Conservation (phyloP, 1,140 invertebrate genomes). For the Centruroides sculpturatus region DNA sequence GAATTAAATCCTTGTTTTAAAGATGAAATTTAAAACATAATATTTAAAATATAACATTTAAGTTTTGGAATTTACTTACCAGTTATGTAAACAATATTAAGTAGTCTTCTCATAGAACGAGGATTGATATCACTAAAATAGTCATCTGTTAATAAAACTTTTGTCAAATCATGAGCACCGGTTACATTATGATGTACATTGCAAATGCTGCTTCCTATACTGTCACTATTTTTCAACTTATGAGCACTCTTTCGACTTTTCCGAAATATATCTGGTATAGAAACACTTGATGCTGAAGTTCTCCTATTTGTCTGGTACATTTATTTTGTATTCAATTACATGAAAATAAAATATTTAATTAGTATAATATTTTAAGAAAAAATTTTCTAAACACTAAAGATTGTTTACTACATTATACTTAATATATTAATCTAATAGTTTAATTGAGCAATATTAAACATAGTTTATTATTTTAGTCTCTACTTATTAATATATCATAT, state of each 20-base stretch:
- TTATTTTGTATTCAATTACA: too few relatives aligned
- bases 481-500: too few relatives aligned
- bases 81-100: conserved; percentile 95
- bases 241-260: conserved; percentile 15
- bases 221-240: conserved; percentile 46
- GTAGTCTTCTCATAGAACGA: conserved; percentile 81
- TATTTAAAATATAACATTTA: too few relatives aligned
- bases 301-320: conserved; percentile 36
- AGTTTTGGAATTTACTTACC: conserved; percentile 35
- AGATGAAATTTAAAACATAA: too few relatives aligned
- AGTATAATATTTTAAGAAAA: too few relatives aligned
- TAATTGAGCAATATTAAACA: too few relatives aligned
- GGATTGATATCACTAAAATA: conserved; percentile 97
- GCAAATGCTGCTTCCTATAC: conserved; percentile 73
- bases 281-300: conserved; percentile 54
- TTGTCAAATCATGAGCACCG: conserved; percentile 24
- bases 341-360: too few relatives aligned
- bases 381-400: too few relatives aligned
- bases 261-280: conserved; percentile 16
- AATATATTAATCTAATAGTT: too few relatives aligned
- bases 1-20: neutral
- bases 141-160: conserved; percentile 73
- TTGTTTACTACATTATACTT: too few relatives aligned
- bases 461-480: too few relatives aligned
- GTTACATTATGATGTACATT: conserved; percentile 31